These are phyloP conservation scores for Campylomormyrus numenius DNA, from an alignment of 2,113 vertebrate species.

Conservation along the genomic window DNA sequence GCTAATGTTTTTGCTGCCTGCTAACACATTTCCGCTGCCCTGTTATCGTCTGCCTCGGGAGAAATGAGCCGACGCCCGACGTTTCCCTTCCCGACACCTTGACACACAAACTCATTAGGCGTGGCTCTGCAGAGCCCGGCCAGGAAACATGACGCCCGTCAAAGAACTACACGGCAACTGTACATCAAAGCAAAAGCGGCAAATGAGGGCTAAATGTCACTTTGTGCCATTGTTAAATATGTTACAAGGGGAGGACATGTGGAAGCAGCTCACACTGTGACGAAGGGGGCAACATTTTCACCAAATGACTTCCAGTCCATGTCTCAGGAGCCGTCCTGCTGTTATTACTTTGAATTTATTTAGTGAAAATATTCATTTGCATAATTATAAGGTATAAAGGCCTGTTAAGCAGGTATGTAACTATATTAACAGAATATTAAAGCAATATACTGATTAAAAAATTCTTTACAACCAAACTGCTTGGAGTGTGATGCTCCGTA, in stretches of 20 bases:
- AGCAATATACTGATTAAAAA: neutral
- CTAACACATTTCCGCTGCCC: neutral
- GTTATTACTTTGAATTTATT: neutral
- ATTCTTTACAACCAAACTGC: neutral
- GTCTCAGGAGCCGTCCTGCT: neutral
- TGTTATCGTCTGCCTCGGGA: neutral
- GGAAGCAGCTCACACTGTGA: neutral
- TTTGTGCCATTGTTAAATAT: neutral
- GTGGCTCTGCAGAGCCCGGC: neutral
- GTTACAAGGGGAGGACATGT: neutral
- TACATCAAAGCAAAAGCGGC: neutral
- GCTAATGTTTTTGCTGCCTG: neutral
- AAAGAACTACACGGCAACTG: neutral
- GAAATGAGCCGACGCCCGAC: neutral
- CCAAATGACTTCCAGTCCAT: neutral
- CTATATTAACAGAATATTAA: neutral
- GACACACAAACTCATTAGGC: neutral
- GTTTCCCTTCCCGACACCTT: neutral
- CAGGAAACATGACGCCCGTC: neutral
- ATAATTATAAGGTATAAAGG: neutral
- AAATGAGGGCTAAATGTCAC: neutral
- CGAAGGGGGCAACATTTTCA: neutral
- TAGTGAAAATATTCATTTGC: neutral
- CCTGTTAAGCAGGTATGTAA: neutral
- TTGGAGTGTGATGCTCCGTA: neutral